Evolutionary conservation across 2,797 vertebrate species (phyloP), one percentile per base, ranked within the genome.

Genomic region (Ataeniobius toweri): DNA sequence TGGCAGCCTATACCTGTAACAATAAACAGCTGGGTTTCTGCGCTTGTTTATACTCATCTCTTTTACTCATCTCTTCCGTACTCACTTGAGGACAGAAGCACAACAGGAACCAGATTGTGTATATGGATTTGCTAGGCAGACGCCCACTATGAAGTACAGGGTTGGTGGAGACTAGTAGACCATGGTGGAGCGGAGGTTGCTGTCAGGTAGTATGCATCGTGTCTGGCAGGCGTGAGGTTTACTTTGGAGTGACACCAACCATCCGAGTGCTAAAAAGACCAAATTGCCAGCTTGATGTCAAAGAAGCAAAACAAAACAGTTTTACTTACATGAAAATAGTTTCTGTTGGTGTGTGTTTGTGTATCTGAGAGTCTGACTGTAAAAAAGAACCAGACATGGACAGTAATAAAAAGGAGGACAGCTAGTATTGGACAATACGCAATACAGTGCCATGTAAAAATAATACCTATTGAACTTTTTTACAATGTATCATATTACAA

Each of bases 31-130:
- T 71, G 83, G 83, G 73, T 78, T 67, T 88, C 87, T 81, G 80
- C 74, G 82, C 86, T 90, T 90, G 92, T 93, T 93, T 93, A 92
- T 90, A 91, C 91, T 92, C 92, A 93, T 94, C 93, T 86, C 89
- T 92, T 93, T 92, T 90, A 93, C 92, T 92, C 92, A 91, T 94
- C 92, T 85, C 89, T 63, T 63, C 56, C 59, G 44, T 83, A 77
- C 80, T 75, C 78, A 63, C 91, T 86, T 80, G 80, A 85, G 88
- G 88, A 91, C 90, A 90, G 86, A 85, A 91, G 84, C 87, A 92
- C 93, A 94, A 95, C 93, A 94, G 93, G 92, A 94, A 94, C 83
- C 88, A 68, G 86, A 83, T 85, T 81, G 87, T 91, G 86, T 89
- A 84, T 88, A 86, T 81, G 80, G 86, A 90, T 84, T 85, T 88